Percentiles rank a stretch among this genome's conserved stretches.
Evolutionary conservation across 2,888 invertebrate species (phyloP).

Genomic region (Hyposoter didymator): DNA sequence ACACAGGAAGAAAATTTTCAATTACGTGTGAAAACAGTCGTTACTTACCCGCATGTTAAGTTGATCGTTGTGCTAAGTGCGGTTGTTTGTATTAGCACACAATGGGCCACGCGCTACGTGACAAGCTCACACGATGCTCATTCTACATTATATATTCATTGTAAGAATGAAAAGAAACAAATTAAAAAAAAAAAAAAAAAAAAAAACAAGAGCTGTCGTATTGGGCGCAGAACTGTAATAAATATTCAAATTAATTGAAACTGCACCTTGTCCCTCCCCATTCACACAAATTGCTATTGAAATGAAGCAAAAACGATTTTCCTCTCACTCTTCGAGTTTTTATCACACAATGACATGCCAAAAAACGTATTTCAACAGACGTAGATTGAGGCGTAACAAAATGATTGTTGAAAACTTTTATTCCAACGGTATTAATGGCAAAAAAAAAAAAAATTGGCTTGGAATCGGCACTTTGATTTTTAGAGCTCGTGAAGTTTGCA

Average conservation of each 20-base stretch:
- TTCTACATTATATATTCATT: constrained; percentile 56
- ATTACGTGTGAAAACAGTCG: constrained; percentile 23
- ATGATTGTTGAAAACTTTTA: too few relatives aligned
- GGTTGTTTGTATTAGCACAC: constrained; percentile 61
- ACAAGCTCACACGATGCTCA: constrained; percentile 63
- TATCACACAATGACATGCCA: too few relatives aligned
- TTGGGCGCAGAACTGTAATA: constrained; percentile 53
- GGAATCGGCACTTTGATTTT: too few relatives aligned
- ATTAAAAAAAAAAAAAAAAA: constrained; percentile 18
- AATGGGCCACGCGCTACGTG: constrained; percentile 64
- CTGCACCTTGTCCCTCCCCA: neutral
- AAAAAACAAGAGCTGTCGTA: constrained; percentile 38
- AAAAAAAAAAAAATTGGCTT: too few relatives aligned
- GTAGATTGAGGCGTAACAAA: too few relatives aligned
- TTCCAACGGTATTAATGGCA: too few relatives aligned
- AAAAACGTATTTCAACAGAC: too few relatives aligned
- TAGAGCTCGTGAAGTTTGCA: too few relatives aligned
- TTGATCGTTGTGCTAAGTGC: constrained; percentile 52
- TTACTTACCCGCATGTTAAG: constrained; percentile 48
- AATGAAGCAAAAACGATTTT: neutral
- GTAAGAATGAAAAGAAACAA: constrained; percentile 36
- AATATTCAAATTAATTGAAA: constrained; percentile 45
- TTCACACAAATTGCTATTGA: neutral
- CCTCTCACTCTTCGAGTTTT: neutral
- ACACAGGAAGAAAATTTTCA: neutral